A percentile compares a stretch with the other conserved stretches of the same genome.
phyloP scores from a whole-genome alignment of 2,888 invertebrate genomes.

The Lepidonotus clava region DNA sequence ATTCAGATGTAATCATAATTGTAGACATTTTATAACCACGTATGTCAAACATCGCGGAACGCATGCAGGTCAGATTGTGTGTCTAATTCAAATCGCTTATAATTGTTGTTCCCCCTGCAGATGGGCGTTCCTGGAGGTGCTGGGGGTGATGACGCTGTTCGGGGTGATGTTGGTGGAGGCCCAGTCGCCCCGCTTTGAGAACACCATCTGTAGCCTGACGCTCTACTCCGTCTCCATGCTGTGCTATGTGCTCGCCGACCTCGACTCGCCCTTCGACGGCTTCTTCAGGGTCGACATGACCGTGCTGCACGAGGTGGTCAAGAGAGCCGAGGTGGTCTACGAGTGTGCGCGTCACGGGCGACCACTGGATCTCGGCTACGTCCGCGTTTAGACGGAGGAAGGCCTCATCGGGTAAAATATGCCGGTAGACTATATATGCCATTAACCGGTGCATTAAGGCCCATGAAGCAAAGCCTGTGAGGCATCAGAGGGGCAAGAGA shows the following conservation, averaged over 20 bases:
- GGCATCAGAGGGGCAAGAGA: too few relatives aligned
- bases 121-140: conserved; percentile 72
- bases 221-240: conserved; percentile 66
- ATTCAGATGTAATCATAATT: too few relatives aligned
- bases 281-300: conserved; percentile 73
- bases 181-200: conserved; percentile 68
- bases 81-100: too few relatives aligned
- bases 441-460: too few relatives aligned
- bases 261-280: conserved; percentile 72
- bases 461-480: too few relatives aligned
- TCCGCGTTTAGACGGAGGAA: not conserved
- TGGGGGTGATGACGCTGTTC: conserved; percentile 71
- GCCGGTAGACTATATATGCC: too few relatives aligned
- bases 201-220: conserved; percentile 71
- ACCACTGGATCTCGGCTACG: conserved; percentile 24
- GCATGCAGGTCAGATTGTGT: too few relatives aligned
- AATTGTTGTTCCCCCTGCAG: conserved; percentile 61
- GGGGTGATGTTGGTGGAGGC: conserved; percentile 70
- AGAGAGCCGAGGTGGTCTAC: conserved; percentile 66
- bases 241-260: conserved; percentile 70
- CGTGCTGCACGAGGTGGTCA: conserved; percentile 68
- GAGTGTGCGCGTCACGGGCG: conserved; percentile 60
- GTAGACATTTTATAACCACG: too few relatives aligned
- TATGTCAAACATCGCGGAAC: too few relatives aligned
- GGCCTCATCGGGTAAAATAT: not conserved